phyloP scores from a whole-genome alignment of 2,113 vertebrate species.

The Notothenia rossii region DNA sequence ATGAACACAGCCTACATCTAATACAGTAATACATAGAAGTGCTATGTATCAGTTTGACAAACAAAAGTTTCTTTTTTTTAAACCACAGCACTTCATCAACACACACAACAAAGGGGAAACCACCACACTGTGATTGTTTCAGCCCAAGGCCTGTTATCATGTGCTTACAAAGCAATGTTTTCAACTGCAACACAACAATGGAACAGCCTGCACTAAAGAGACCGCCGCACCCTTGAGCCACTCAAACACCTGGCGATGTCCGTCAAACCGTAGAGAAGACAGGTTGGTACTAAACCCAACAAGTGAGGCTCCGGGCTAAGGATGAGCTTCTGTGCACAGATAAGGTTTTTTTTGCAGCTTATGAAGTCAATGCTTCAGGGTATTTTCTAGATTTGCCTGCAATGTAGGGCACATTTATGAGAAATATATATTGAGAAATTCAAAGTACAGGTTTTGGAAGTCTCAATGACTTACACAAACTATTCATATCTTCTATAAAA shows the following conservation, averaged over 20 bases:
- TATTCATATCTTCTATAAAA: not conserved
- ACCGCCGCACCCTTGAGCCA: slow-evolving; percentile 51
- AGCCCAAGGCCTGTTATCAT: slow-evolving; percentile 46
- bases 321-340: slow-evolving; percentile 36
- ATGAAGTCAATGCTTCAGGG: not conserved
- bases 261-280: slow-evolving; percentile 46
- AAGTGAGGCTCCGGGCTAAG: slow-evolving; percentile 57
- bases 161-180: slow-evolving; percentile 40
- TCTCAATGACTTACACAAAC: not conserved
- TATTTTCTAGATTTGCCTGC: not conserved
- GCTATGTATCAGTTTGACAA: not conserved
- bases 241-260: slow-evolving; percentile 63
- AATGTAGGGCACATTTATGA: not conserved
- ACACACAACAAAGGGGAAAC: slow-evolving; percentile 32
- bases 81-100: not conserved
- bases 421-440: not conserved
- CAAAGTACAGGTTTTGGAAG: not conserved
- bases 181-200: slow-evolving; percentile 49
- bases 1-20: slow-evolving; percentile 6
- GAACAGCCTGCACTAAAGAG: slow-evolving; percentile 13
- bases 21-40: not conserved
- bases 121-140: slow-evolving; percentile 16
- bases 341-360: slow-evolving; percentile 20
- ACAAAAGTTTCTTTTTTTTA: not conserved
- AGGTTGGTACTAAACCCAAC: slow-evolving; percentile 54